These are phyloP conservation scores for Ectropis grisescens DNA, from an alignment of 1,140 invertebrate species.

Conservation along the genomic window DNA sequence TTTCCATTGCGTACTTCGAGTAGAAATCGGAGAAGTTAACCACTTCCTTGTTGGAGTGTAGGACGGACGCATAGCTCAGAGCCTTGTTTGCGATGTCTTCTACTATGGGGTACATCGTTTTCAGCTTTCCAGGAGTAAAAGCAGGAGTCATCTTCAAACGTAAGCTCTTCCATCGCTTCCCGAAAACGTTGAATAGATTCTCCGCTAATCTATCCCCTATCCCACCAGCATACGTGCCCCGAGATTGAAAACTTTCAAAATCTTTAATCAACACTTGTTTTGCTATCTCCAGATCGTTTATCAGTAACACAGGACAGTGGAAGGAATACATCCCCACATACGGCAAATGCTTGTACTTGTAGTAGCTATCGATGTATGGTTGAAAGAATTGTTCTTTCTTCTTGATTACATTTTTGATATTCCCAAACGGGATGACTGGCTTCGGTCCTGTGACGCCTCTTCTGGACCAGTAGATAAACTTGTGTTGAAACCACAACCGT, in stretches of 20 bases:
- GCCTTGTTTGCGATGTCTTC: constrained; percentile 48
- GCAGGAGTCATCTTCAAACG: constrained; percentile 57
- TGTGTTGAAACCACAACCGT: constrained; percentile 52
- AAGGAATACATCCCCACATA: constrained; percentile 62
- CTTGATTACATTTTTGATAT: constrained; percentile 50
- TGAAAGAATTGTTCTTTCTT: constrained; percentile 50
- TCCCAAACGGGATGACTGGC: constrained; percentile 61
- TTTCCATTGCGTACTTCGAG: constrained; percentile 74
- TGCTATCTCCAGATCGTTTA: constrained; percentile 68
- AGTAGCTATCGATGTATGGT: constrained; percentile 45
- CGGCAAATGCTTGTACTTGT: constrained; percentile 42
- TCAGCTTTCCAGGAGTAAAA: constrained; percentile 66
- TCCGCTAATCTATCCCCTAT: constrained; percentile 66
- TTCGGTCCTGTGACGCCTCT: constrained; percentile 45
- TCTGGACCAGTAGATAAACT: constrained; percentile 54
- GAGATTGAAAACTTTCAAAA: constrained; percentile 71
- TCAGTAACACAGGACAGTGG: constrained; percentile 46
- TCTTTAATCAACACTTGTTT: constrained; percentile 73
- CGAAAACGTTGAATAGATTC: constrained; percentile 65
- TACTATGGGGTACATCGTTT: constrained; percentile 63
- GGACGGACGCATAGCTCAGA: constrained; percentile 24
- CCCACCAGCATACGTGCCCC: constrained; percentile 67
- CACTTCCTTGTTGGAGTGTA: constrained; percentile 19
- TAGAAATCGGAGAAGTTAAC: constrained; percentile 72
- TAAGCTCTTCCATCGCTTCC: constrained; percentile 62